Base-by-base conservation (phyloP, 2,888 invertebrate genomes). In the Perdita meconis region DNA sequence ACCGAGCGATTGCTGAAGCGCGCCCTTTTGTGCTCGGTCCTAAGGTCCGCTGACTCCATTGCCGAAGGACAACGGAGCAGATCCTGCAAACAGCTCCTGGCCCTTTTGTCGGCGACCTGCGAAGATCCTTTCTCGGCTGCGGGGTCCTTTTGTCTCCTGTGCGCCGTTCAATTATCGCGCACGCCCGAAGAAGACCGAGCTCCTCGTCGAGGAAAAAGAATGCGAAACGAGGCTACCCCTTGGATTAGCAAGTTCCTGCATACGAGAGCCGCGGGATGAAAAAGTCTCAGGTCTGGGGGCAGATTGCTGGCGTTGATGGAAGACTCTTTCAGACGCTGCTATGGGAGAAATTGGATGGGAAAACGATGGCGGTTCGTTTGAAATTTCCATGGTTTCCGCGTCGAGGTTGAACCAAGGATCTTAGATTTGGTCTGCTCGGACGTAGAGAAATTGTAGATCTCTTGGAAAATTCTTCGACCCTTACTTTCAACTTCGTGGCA, bases 41-140 rank as follows among this genome's bases (percentile, higher is more conserved):
- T 82, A 82, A 84, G 84, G 70, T 84, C 74, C 71, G 69, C 78
- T 84, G 84, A 80, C 71, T 84, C 84, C 61, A 84, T 84, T 84
- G 82, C 60, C 70, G 59, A 83, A 81, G 83, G 83, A 81, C 78
- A 83, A 78, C 72, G 65, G 64, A 47, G 19, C 19, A 47, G 68
- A 83, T 73, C 73, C 63, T 61, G 59, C 72, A 65, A 65, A 70
- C 75, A 55, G 80, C 67, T 78, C 57, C 55, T 72, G 51, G 56
- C 65, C 66, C 72, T 75, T 80, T 80, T 82, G 81, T 78, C 60
- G 70, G 55, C 40, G 59, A 47, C 59, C 63, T 36, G 40, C 65
- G 55, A 30, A 38, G 65, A 79, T 72, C 78, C 30, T 30, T 30
- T 30, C 30, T 30, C 30, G 30, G 30, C 6, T 6, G 30, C 6